These are phyloP conservation scores for Ctenopoma kingsleyae DNA, from an alignment of 2,797 vertebrate genomes.

Conservation along the genomic window DNA sequence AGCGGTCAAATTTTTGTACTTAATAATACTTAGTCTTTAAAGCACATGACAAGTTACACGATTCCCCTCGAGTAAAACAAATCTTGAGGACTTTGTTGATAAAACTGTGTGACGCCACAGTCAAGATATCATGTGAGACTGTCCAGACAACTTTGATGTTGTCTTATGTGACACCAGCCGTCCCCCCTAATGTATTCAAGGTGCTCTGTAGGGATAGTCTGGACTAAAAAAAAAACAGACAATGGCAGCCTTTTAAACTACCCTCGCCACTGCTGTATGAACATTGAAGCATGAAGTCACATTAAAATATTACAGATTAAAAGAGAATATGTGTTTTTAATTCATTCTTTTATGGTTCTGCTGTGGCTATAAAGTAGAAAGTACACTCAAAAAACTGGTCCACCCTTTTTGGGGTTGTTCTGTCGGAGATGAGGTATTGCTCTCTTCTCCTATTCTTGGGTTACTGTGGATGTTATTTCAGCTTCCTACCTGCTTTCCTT, in stretches of 20 bases:
- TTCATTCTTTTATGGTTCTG: constrained; percentile 29
- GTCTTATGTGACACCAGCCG: constrained; percentile 62
- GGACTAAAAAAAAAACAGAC: constrained; percentile 47
- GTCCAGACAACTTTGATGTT: constrained; percentile 63
- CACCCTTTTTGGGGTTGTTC: constrained; percentile 47
- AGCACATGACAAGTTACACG: constrained; percentile 57
- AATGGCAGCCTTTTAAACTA: constrained; percentile 46
- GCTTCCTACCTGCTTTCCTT: constrained; percentile 56
- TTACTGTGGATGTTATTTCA: constrained; percentile 79
- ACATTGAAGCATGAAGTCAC: constrained; percentile 32
- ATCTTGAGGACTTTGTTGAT: constrained; percentile 47
- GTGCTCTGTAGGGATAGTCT: constrained; percentile 42
- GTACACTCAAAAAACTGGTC: constrained; percentile 35
- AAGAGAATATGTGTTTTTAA: constrained; percentile 34
- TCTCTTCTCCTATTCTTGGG: constrained; percentile 64
- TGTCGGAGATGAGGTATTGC: constrained; percentile 62
- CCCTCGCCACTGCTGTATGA: not conserved
- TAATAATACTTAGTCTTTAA: constrained; percentile 60
- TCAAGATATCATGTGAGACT: constrained; percentile 47
- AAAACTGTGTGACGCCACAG: constrained; percentile 54
- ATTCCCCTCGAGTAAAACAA: constrained; percentile 40
- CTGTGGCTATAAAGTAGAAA: constrained; percentile 19
- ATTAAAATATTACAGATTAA: constrained; percentile 26
- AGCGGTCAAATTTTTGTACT: constrained; percentile 51
- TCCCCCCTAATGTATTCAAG: constrained; percentile 62